Evolutionary conservation across 2,888 invertebrate genomes (phyloP).

Genomic region (Tridacna crocea): DNA sequence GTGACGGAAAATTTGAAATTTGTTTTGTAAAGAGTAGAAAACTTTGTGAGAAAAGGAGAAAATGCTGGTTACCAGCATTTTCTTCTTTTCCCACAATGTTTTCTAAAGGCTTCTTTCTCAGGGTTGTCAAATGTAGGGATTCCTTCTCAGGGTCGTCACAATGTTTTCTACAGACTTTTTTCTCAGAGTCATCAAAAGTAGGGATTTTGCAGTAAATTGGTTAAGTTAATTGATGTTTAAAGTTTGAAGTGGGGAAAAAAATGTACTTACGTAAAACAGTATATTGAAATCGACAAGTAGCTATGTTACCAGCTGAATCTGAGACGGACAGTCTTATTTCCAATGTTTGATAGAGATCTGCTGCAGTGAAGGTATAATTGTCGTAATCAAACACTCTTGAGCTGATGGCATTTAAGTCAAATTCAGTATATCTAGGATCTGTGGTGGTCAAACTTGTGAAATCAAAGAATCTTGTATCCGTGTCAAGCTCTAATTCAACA

Average conservation of each 20-base stretch:
- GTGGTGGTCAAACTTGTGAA: conserved; percentile 14
- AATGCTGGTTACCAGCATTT: too few species aligned
- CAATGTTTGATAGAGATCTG: conserved; percentile 79
- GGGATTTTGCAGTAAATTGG: too few species aligned
- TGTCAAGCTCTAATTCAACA: not conserved
- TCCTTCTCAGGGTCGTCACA: too few species aligned
- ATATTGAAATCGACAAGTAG: conserved; percentile 97
- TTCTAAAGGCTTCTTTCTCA: too few species aligned
- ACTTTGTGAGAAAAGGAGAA: too few species aligned
- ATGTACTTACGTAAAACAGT: conserved; percentile 64
- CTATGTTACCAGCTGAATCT: conserved; percentile 98
- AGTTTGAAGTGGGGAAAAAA: not conserved
- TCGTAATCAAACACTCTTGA: conserved; percentile 37
- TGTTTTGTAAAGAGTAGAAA: too few species aligned
- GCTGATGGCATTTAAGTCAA: conserved; percentile 31
- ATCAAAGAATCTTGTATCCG: conserved; percentile 7
- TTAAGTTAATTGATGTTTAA: too few species aligned
- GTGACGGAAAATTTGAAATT: too few species aligned
- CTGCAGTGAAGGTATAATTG: conserved; percentile 31
- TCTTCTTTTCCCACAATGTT: too few species aligned
- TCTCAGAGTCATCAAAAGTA: too few species aligned
- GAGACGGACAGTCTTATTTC: conserved; percentile 95
- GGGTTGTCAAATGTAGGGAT: too few species aligned
- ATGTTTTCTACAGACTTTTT: too few species aligned
- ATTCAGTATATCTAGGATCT: not conserved